Evolutionary conservation across 2,113 vertebrate species (phyloP).

Genomic region (Nothocercus julius): DNA sequence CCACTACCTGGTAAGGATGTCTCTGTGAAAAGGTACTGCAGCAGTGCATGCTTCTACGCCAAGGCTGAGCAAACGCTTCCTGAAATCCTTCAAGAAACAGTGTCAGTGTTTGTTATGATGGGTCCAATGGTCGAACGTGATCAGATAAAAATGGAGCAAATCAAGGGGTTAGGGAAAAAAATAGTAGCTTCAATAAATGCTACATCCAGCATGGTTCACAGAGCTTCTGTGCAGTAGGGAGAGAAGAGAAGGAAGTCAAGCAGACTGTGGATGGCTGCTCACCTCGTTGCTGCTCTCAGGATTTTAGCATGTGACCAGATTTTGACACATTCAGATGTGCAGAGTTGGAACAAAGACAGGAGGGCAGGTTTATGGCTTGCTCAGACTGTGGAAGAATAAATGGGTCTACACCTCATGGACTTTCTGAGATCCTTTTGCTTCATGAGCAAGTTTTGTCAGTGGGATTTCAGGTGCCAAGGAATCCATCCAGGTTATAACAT

Average conservation of each 20-base stretch:
- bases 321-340: neutral
- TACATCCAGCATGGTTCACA: neutral
- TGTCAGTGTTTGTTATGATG: neutral
- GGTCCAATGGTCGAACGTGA: neutral
- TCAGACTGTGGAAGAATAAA: neutral
- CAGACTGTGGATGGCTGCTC: neutral
- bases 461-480: constrained; percentile 20
- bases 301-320: neutral
- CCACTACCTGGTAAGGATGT: neutral
- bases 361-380: neutral
- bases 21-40: neutral
- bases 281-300: neutral
- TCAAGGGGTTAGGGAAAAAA: neutral
- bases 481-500: neutral
- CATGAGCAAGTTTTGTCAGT: neutral
- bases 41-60: neutral
- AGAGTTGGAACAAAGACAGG: neutral
- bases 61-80: neutral
- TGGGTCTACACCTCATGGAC: neutral
- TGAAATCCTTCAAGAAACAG: neutral
- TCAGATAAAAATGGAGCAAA: neutral
- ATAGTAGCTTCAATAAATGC: neutral
- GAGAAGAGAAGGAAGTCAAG: neutral
- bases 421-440: neutral
- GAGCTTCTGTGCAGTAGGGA: neutral